Evolutionary conservation across 2,797 vertebrate genomes (phyloP), one percentile per base, ranked within the genome.

Genomic region (Coreius guichenoti): DNA sequence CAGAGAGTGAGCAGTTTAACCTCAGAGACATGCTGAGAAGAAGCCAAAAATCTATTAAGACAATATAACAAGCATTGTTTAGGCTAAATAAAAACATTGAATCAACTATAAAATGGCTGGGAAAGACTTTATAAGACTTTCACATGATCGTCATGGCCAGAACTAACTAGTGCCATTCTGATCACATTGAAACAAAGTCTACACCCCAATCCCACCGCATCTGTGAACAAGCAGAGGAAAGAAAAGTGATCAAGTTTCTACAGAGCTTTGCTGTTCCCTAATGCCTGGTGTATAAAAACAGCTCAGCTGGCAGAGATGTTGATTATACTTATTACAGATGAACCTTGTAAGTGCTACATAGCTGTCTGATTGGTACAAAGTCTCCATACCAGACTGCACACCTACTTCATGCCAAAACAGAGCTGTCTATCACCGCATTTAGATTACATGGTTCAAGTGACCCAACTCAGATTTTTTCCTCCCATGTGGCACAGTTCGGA

Each of bases 41-140:
- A 47, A 21, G n/a, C 23, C 23, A n/a, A 14, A 58, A 73, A 47
- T 36, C 13, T n/a, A 36, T 65, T 36, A 65, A 65, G 26, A 75
- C 47, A 80, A 36, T 23, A 68, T 51, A 80, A 56, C 58, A 51
- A n/a, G 9, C 3, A 49, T 67, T 43, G 39, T 68, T 36, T 33
- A 70, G 45, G 68, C 39, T 56, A 69, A 45, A 39, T 80, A 82
- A 82, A 80, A 88, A 82, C 69, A 85, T 43, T 49, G 31, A 13
- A 77, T 69, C 16, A 70, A 29, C 47, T 87, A 73, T 56, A 67
- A 63, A 39, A 73, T 56, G 39, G 4, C 21, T 84, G 87, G 70
- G 51, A 81, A 76, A 63, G 45, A 56, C 73, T 63, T 63, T 67
- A 67, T 61, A 51, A 61, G 23, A 58, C 63, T 39, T 85, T 78